Conservation (phyloP, 1,140 invertebrate genomes). For the Drosophila ficusphila region DNA sequence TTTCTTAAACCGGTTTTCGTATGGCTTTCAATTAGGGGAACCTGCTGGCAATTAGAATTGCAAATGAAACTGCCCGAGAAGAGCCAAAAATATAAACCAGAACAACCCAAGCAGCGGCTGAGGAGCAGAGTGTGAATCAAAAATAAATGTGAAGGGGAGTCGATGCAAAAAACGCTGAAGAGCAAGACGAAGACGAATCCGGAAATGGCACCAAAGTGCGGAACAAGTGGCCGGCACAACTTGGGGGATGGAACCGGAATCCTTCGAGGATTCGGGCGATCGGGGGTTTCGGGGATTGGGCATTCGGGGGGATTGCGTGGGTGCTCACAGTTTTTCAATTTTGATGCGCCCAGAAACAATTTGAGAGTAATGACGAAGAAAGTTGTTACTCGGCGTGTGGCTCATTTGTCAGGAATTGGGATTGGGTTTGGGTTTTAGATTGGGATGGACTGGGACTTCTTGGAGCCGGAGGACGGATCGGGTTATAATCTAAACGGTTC, state of each 20-base stretch:
- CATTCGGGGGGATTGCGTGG: constrained; percentile 12
- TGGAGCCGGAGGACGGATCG: background rate
- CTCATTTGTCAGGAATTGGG: constrained; percentile 77
- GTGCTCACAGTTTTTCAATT: constrained; percentile 42
- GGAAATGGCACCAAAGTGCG: constrained; percentile 70
- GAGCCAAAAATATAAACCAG: constrained; percentile 20
- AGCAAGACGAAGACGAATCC: constrained; percentile 39
- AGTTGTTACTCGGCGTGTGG: constrained; percentile 79
- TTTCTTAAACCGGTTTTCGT: constrained; percentile 18
- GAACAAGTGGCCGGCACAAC: constrained; percentile 53
- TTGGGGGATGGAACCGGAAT: background rate
- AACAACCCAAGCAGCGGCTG: constrained; percentile 22
- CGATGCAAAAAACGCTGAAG: constrained; percentile 9
- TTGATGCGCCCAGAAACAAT: constrained; percentile 69
- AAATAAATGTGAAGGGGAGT: constrained; percentile 60
- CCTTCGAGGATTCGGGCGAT: too few relatives aligned
- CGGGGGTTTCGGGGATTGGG: too few relatives aligned
- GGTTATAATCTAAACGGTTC: constrained; percentile 64
- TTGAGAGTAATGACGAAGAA: constrained; percentile 80
- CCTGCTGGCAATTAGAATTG: constrained; percentile 73
- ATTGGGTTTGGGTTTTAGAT: constrained; percentile 10
- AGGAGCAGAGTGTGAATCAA: constrained; percentile 37
- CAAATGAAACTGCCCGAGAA: constrained; percentile 50
- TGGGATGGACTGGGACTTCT: background rate
- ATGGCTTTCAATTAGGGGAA: constrained; percentile 54